phyloP scores from a whole-genome alignment of 2,113 vertebrate genomes.

The Lepisosteus osseus region DNA sequence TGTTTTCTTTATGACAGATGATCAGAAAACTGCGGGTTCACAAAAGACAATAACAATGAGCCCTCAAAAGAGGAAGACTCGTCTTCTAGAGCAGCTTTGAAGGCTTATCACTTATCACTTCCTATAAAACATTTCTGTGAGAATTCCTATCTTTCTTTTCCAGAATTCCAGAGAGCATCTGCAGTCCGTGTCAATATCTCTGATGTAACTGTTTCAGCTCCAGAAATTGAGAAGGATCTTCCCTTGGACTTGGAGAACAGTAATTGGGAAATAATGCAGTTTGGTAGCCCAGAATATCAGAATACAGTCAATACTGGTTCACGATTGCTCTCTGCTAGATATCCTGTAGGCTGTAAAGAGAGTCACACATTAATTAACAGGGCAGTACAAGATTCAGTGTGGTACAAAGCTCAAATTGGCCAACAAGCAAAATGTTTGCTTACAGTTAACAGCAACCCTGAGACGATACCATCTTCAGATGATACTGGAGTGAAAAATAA shows the following conservation, averaged over 20 bases:
- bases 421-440: constrained; percentile 20
- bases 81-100: accelerated
- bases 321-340: not conserved
- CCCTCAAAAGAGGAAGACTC: constrained; percentile 11
- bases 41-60: constrained; percentile 4
- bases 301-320: not conserved
- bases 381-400: constrained; percentile 12
- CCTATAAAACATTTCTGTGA: not conserved
- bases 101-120: constrained; percentile 7
- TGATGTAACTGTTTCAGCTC: constrained; percentile 36
- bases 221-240: constrained; percentile 26
- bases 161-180: constrained; percentile 53
- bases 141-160: constrained; percentile 31
- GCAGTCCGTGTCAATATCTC: constrained; percentile 43
- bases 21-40: not conserved
- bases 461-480: not conserved
- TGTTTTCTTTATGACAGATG: constrained; percentile 9
- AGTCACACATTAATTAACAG: not conserved
- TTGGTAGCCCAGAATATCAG: not conserved
- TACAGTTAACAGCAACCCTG: constrained; percentile 34
- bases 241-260: constrained; percentile 33
- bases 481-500: not conserved
- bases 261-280: constrained; percentile 28
- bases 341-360: not conserved
- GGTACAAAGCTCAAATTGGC: constrained; percentile 31